phyloP scores from a whole-genome alignment of 2,888 invertebrate genomes.

The Sialis fuliginosa region DNA sequence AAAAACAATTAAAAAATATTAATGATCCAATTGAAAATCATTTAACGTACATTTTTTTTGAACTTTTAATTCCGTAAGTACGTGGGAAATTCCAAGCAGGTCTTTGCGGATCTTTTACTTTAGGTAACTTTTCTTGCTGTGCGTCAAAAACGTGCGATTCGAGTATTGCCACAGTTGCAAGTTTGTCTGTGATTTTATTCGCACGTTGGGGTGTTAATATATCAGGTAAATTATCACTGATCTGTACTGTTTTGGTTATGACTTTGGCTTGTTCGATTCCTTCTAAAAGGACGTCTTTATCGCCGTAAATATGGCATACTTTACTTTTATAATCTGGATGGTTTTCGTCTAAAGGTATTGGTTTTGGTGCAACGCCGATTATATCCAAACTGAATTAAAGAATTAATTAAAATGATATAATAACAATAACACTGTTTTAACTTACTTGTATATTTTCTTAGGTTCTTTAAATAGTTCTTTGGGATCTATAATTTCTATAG shows the following conservation, averaged over 20 bases:
- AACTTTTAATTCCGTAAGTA: conserved; percentile 53
- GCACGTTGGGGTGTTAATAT: conserved; percentile 19
- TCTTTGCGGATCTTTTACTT: conserved; percentile 45
- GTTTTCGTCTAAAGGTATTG: conserved; percentile 30
- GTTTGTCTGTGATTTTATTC: conserved; percentile 32
- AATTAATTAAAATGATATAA: conserved; percentile 2
- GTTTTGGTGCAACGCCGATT: conserved; percentile 27
- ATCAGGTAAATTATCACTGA: conserved; percentile 41
- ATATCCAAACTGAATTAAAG: conserved; percentile 17
- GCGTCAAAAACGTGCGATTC: conserved; percentile 57
- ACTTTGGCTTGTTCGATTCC: conserved; percentile 63
- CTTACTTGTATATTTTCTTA: conserved; percentile 4
- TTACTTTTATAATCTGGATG: conserved; percentile 48
- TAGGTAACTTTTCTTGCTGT: conserved; percentile 60
- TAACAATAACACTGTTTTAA: too few species aligned
- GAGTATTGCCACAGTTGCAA: conserved; percentile 42
- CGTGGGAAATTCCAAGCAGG: conserved; percentile 57
- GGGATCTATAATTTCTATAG: conserved; percentile 43
- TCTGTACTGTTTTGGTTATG: conserved; percentile 58
- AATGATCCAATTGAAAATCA: too few species aligned
- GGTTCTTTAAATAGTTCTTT: conserved; percentile 33
- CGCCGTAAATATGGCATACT: conserved; percentile 38
- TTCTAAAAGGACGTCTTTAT: conserved; percentile 46
- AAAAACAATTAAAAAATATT: conserved; percentile 1
- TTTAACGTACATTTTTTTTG: conserved; percentile 44